A percentile compares a stretch with the other conserved stretches of the same genome.
These are phyloP conservation scores for Cylas formicarius DNA, from an alignment of 1,140 invertebrate genomes.

Conservation along the genomic window DNA sequence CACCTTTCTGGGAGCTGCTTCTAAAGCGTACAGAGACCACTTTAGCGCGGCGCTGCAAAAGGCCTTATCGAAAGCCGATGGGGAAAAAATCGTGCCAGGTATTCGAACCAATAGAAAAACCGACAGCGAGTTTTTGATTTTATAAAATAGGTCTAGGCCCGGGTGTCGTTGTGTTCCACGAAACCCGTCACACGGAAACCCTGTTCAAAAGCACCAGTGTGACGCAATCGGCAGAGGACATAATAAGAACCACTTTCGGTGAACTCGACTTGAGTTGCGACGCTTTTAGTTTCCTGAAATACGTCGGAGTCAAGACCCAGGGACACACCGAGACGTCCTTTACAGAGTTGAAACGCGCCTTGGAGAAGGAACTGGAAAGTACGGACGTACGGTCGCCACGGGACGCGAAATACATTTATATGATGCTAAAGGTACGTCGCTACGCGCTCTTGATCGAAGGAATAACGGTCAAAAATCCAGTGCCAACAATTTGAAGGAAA, in stretches of 20 bases:
- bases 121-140: too few species aligned
- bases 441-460: not conserved
- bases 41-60: constrained; percentile 52
- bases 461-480: too few species aligned
- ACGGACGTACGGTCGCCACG: constrained; percentile 61
- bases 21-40: constrained; percentile 66
- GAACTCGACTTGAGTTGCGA: constrained; percentile 57
- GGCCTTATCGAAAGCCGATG: constrained; percentile 25
- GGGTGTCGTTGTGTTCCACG: constrained; percentile 73
- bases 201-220: constrained; percentile 45
- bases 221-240: constrained; percentile 57
- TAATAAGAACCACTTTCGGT: constrained; percentile 56
- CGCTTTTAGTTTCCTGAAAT: constrained; percentile 66
- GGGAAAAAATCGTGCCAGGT: constrained; percentile 18
- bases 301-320: constrained; percentile 59
- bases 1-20: constrained; percentile 72
- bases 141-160: constrained; percentile 56
- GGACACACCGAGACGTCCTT: constrained; percentile 53
- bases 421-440: constrained; percentile 53
- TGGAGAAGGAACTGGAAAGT: constrained; percentile 57
- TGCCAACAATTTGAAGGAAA: too few species aligned
- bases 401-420: constrained; percentile 57
- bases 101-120: too few species aligned
- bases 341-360: constrained; percentile 43
- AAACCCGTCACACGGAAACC: constrained; percentile 65